These are phyloP conservation scores for Amphipoea oculea DNA, from an alignment of 2,888 invertebrate genomes.

Conservation along the genomic window DNA sequence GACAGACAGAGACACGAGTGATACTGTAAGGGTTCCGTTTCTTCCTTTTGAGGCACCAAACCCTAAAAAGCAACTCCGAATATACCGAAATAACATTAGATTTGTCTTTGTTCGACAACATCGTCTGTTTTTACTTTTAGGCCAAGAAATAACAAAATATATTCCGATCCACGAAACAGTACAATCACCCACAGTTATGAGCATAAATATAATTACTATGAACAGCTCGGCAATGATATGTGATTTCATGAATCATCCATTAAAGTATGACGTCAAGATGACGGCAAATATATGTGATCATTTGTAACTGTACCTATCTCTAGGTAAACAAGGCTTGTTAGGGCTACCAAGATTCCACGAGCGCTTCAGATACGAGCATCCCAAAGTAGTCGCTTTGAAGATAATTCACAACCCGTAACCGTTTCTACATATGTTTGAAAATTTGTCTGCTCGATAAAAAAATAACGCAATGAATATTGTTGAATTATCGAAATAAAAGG, in stretches of 20 bases:
- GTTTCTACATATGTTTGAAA: background rate
- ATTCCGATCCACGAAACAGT: no score
- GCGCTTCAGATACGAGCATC: background rate
- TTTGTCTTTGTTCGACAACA: no score
- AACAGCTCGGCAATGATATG: background rate
- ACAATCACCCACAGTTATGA: background rate
- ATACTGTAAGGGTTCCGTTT: no score
- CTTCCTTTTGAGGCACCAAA: no score
- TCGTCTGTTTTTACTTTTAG: no score
- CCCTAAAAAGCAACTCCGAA: no score
- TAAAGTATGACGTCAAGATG: background rate
- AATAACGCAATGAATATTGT: background rate
- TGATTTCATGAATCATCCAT: background rate
- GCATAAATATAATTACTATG: background rate
- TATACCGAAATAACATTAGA: no score
- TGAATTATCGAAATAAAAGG: background rate
- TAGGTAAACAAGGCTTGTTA: background rate
- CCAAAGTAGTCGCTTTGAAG: background rate
- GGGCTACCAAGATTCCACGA: background rate
- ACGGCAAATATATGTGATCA: background rate
- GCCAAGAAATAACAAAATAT: no score
- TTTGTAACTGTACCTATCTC: background rate
- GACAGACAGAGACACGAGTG: no score
- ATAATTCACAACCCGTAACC: background rate
- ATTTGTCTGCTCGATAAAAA: background rate